A percentile compares a stretch with the other conserved stretches of the same genome.
Evolutionary conservation across 2,113 vertebrate species (phyloP).

Genomic region (Protobothrops mucrosquamatus): DNA sequence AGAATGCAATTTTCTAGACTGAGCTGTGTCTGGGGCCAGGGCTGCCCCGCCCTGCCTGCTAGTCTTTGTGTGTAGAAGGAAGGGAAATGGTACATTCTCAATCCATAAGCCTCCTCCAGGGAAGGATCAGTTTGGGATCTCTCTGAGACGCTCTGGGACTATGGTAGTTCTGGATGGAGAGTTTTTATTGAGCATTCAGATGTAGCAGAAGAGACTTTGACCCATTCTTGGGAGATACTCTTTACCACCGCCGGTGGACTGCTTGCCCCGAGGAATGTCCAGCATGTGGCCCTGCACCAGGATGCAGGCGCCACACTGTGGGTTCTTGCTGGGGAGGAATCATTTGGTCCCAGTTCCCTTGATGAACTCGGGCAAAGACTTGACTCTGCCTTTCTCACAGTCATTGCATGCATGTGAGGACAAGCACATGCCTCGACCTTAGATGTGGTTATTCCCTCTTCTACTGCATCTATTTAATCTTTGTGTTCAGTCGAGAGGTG

Average conservation of each 20-base stretch:
- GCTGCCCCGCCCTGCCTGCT: no score
- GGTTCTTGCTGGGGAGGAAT: not conserved
- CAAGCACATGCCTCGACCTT: not conserved
- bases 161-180: not conserved
- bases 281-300: not conserved
- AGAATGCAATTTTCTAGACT: not conserved
- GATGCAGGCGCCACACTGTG: fast-evolving
- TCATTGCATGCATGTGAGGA: not conserved
- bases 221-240: no score
- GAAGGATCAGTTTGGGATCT: not conserved
- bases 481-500: not conserved
- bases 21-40: not conserved
- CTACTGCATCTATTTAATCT: not conserved
- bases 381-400: not conserved
- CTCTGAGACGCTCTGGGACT: no score
- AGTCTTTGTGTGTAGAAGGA: not conserved
- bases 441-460: not conserved
- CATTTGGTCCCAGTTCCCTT: not conserved
- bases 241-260: not conserved
- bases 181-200: not conserved
- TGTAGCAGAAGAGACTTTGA: not conserved
- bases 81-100: not conserved
- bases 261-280: not conserved
- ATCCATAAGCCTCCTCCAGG: not conserved
- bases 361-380: not conserved